Evolutionary conservation across 1,140 invertebrate species (phyloP).

Genomic region (Spodoptera litura): DNA sequence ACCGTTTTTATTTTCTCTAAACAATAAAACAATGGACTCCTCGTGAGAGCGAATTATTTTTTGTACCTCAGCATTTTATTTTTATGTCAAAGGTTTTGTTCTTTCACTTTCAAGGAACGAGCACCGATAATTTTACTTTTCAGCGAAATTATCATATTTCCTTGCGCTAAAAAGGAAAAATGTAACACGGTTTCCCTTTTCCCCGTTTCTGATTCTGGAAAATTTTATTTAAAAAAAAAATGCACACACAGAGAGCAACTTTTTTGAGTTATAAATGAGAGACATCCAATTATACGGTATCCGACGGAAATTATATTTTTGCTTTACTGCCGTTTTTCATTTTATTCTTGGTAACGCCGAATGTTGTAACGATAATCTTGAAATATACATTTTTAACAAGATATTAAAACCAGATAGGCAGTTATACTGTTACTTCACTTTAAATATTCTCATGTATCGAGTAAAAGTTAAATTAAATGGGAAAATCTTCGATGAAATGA

Average conservation of each 20-base stretch:
- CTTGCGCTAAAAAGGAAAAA: background rate
- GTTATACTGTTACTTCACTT: too few relatives aligned
- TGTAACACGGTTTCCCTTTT: conserved; percentile 1
- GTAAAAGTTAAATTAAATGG: too few relatives aligned
- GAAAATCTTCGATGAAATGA: too few relatives aligned
- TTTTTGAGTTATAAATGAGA: background rate
- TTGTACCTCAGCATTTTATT: background rate
- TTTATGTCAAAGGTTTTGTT: background rate
- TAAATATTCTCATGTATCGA: too few relatives aligned
- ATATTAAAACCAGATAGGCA: too few relatives aligned
- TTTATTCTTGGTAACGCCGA: background rate
- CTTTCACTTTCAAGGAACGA: background rate
- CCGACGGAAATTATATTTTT: conserved; percentile 8
- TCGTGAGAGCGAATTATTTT: background rate
- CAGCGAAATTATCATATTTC: conserved; percentile 19
- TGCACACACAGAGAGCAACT: background rate
- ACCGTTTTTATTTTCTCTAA: conserved; percentile 31
- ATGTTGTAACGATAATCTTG: too few relatives aligned
- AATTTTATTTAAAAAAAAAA: background rate
- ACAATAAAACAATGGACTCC: conserved; percentile 31
- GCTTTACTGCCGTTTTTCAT: background rate
- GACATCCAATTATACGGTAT: conserved; percentile 3
- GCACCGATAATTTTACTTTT: conserved; percentile 19
- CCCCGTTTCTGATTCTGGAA: background rate
- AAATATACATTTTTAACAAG: too few relatives aligned